Conservation (phyloP, 2,888 invertebrate species). For the Cosmia pyralina region DNA sequence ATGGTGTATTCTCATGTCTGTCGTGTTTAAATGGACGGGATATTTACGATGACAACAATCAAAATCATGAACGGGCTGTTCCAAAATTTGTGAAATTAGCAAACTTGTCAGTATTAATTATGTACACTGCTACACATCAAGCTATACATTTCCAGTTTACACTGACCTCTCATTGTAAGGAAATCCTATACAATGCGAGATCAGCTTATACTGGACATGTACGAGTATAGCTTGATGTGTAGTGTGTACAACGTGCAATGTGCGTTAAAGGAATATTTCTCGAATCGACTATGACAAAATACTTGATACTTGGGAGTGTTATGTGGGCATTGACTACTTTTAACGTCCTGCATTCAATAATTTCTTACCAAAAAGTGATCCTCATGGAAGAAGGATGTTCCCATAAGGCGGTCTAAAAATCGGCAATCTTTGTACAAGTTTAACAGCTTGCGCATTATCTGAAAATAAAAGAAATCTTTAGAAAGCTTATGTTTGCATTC, state of each 20-base stretch:
- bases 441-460: slow-evolving; percentile 94
- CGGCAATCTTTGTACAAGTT: slow-evolving; percentile 96
- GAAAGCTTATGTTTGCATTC: slow-evolving; percentile 18
- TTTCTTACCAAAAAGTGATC: slow-evolving; percentile 93
- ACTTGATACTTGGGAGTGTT: neutral
- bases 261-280: too few relatives aligned
- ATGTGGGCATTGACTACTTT: neutral
- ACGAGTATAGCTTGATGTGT: too few relatives aligned
- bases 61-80: neutral
- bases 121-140: too few relatives aligned
- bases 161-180: too few relatives aligned
- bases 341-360: neutral
- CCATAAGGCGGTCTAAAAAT: slow-evolving; percentile 95
- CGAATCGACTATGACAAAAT: neutral
- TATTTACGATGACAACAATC: neutral
- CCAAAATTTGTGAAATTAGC: neutral
- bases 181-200: too few relatives aligned
- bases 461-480: slow-evolving; percentile 67
- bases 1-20: neutral
- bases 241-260: too few relatives aligned
- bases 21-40: too few relatives aligned
- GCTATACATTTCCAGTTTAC: too few relatives aligned
- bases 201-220: too few relatives aligned
- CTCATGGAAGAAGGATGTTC: slow-evolving; percentile 96
- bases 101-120: neutral